Percentiles rank a stretch among this genome's conserved stretches.
Conservation (phyloP, 2,113 vertebrate species). For the Oryzias javanicus region DNA sequence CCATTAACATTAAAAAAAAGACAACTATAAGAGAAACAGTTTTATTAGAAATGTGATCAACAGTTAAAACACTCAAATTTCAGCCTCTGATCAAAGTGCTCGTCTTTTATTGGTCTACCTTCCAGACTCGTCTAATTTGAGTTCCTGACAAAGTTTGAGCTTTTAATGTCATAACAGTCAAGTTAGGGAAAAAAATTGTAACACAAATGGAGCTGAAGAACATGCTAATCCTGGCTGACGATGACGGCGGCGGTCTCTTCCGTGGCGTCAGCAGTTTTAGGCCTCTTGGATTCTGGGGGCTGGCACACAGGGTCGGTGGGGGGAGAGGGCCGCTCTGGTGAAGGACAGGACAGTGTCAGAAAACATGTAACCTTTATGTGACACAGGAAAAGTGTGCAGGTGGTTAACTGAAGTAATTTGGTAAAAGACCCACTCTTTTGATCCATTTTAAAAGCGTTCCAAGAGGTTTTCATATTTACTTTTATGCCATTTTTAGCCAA, state of each 20-base stretch:
- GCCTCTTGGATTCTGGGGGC: constrained; percentile 83
- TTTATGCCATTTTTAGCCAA: too few species aligned
- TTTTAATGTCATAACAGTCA: too few species aligned
- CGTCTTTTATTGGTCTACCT: too few species aligned
- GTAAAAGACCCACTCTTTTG: too few species aligned
- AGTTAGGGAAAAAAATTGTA: too few species aligned
- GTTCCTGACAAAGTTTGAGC: too few species aligned
- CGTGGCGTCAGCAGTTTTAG: constrained; percentile 70
- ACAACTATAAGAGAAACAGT: background rate
- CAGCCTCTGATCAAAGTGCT: background rate
- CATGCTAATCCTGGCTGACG: constrained; percentile 17
- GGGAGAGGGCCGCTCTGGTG: constrained; percentile 78
- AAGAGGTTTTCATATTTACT: too few species aligned
- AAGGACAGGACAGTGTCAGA: constrained; percentile 12
- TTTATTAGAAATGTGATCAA: background rate
- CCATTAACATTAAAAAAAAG: background rate
- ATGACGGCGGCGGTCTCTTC: constrained; percentile 14
- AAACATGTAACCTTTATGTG: background rate
- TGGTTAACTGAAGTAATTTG: too few species aligned
- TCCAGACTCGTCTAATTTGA: too few species aligned
- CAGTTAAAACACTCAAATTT: background rate
- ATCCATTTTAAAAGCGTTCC: too few species aligned
- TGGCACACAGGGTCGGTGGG: constrained; percentile 77
- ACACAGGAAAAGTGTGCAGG: too few species aligned
- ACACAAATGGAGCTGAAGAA: too few species aligned